phyloP scores from a whole-genome alignment of 37 sponge, comb jelly and placozoan species.

The Sycon ciliatum region DNA sequence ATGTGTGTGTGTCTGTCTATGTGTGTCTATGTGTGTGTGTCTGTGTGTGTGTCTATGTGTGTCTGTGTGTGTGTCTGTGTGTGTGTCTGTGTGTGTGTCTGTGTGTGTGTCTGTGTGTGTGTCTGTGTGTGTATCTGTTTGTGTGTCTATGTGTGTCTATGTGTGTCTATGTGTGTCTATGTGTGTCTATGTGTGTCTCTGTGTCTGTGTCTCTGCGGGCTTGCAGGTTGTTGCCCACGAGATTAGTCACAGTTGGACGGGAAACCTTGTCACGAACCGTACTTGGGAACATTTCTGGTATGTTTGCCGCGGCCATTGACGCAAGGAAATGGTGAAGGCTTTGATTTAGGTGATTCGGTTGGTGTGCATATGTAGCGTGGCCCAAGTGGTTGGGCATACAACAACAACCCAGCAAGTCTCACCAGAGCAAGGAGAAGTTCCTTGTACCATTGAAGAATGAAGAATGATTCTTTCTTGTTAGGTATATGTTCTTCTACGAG shows the following conservation, averaged over 20 bases:
- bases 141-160: conserved; percentile 3
- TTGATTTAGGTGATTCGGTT: too few relatives aligned
- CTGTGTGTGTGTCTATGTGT: background rate
- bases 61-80: background rate
- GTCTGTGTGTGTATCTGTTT: conserved; percentile 3
- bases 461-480: too few relatives aligned
- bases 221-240: conserved; percentile 78
- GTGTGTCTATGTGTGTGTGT: background rate
- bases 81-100: conserved; percentile 15
- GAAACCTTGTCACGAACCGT: conserved; percentile 81
- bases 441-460: too few relatives aligned
- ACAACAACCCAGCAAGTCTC: too few relatives aligned
- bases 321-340: too few relatives aligned
- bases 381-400: too few relatives aligned
- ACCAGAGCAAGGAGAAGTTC: too few relatives aligned
- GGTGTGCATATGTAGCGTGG: too few relatives aligned
- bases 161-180: conserved; percentile 17
- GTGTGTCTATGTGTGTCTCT: background rate
- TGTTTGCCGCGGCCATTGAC: background rate
- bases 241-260: conserved; percentile 95
- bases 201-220: background rate
- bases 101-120: conserved; percentile 20
- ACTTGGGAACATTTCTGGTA: conserved; percentile 94
- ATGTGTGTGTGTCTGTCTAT: conserved; percentile 31
- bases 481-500: too few relatives aligned